Conservation (phyloP, 2,888 invertebrate species). For the Notodonta ziczac region DNA sequence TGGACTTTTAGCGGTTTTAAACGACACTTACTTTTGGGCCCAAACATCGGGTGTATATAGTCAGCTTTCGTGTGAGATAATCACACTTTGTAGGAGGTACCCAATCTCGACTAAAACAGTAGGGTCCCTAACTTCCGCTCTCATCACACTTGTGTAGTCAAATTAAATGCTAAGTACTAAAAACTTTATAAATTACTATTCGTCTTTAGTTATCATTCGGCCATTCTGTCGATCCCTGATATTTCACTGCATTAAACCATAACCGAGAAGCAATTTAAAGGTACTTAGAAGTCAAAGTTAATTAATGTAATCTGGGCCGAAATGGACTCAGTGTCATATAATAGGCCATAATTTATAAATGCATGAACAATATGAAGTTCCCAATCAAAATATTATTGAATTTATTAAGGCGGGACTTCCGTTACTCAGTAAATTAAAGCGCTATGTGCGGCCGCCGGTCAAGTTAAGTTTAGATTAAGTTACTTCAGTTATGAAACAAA, state of each 20-base stretch:
- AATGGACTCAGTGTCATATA: background rate
- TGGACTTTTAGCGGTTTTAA: no score
- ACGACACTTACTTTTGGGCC: no score
- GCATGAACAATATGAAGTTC: background rate
- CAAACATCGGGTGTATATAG: no score
- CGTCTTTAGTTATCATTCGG: no score
- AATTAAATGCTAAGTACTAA: no score
- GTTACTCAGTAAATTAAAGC: background rate
- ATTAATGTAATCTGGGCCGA: background rate
- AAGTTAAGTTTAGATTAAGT: background rate
- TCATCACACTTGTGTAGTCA: no score
- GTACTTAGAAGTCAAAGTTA: background rate
- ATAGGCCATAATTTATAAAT: background rate
- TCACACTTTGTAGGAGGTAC: no score
- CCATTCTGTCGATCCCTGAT: no score
- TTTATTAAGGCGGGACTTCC: background rate
- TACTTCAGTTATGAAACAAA: background rate
- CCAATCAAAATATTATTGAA: conserved; percentile 5
- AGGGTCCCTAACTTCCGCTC: no score
- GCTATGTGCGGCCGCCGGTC: background rate
- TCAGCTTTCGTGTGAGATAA: no score
- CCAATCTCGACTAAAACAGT: no score
- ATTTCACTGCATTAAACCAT: background rate
- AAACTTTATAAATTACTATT: no score
- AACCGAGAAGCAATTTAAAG: background rate